These are phyloP conservation scores for Enteromius radiatus DNA, from an alignment of 2,797 vertebrate genomes.

Conservation along the genomic window DNA sequence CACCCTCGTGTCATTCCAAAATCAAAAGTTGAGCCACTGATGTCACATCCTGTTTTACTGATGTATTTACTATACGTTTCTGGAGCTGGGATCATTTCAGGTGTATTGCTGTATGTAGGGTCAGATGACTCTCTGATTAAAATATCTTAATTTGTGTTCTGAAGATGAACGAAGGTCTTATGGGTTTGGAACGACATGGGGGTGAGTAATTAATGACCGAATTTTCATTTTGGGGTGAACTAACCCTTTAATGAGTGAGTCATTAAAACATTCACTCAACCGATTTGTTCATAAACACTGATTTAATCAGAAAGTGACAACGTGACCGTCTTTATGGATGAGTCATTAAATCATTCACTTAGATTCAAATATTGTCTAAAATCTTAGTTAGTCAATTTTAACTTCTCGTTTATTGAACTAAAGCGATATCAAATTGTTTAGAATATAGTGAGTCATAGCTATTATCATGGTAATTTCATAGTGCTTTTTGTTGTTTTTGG, in stretches of 20 bases:
- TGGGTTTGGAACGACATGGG: too few species aligned
- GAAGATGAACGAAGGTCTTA: too few species aligned
- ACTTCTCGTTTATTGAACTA: not conserved
- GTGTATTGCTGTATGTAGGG: too few species aligned
- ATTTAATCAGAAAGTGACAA: not conserved
- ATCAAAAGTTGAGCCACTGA: too few species aligned
- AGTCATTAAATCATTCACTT: not conserved
- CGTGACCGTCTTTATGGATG: not conserved
- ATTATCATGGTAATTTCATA: not conserved
- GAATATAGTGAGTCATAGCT: not conserved
- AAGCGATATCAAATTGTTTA: conserved; percentile 1
- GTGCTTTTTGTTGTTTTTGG: not conserved
- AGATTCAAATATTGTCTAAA: not conserved
- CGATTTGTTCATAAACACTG: not conserved
- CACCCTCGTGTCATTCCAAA: too few species aligned
- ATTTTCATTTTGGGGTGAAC: too few species aligned
- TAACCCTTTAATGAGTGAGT: not conserved
- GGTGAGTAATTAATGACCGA: too few species aligned
- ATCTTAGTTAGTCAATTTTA: not conserved
- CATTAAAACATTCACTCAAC: not conserved
- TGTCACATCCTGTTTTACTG: too few species aligned
- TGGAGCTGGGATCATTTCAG: too few species aligned
- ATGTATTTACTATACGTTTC: too few species aligned
- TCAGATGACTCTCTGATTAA: too few species aligned
- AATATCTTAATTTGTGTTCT: too few species aligned